Evolutionary conservation across 2,888 invertebrate genomes (phyloP), one percentile per base, ranked within the genome.

Genomic region (Dryobotodes eremita): DNA sequence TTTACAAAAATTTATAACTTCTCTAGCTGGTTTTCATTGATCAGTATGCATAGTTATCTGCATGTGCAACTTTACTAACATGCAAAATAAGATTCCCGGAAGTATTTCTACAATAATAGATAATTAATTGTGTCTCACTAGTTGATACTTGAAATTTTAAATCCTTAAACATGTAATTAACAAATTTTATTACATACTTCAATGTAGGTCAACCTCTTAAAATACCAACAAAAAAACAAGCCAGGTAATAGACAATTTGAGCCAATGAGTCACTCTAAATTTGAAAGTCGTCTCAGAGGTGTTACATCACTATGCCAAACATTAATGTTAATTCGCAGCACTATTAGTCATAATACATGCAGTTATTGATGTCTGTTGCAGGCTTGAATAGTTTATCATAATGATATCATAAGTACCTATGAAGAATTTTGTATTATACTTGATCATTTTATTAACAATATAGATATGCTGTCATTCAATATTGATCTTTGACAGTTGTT

Each of bases 281-380:
- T 81, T 65, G 71, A 85, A 68, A 82, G 73, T 50, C 0, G 2
- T 64, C 46, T 65, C 31, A 8, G 61, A 53, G 36, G 36, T 66
- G 57, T 88, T 85, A 65, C 84, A 85, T 85, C 84, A 88, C 64
- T 80, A 15, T 20, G 26, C 86, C 88, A 74, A 76, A 85, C 55
- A 75, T 76, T 15, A 66, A 86, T 84, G 87, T 64, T 86, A 86
- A 87, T 86, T 79, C 3, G 1, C 53, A 64, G 53, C 48, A 74
- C 36, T 57, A 57, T 85, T 85, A 85, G 82, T 88, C 86, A 85
- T 85, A 17, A 46, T 55, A 31, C 31, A 26, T 84, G 73, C 71
- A 74, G 6, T 8, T 61, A 69, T 55, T 83, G 69, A 80, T 62
- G 68, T 71, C 26, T 66, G 57, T 31, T 84, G 75, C 62, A 87